Base-by-base conservation (phyloP, 2,113 vertebrate genomes). In the Picathartes gymnocephalus region DNA sequence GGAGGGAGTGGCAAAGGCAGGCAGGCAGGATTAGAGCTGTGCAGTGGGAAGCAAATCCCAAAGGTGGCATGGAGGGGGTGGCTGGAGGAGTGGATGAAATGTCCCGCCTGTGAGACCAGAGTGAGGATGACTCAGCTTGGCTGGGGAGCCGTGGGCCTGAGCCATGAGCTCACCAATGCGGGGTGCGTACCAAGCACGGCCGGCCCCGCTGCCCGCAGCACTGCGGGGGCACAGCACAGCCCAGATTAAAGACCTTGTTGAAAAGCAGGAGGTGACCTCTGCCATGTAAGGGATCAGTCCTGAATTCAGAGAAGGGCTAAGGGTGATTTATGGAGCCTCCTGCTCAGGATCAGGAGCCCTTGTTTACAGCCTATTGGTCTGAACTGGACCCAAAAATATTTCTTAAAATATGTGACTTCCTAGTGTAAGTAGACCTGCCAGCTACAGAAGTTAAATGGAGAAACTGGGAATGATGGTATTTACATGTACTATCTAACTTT, bases 121-220 rank as follows among this genome's bases (percentile, higher is more conserved):
- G 72, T 28, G 91, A 93, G 96, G 73, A n/a, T 95, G 86, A 95
- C 79, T 97, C 73, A 79, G 91, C 79, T 89, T 69, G 92, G 88
- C 90, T 50, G 76, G 64, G 76, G 72, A 71, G 80, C 91, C 14
- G 42, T 50, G 3, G 11, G 87, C 70, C 66, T 2, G 30, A 14
- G 40, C 54, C 93, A 56, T 88, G 9, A 94, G 90, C 90, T 93
- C 65, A 28, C 1, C 2, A 18, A n/a, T 2, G 10, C 5, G 5
- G 80, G 23, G 3, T 24, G 51, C 2, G 30, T 69, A 71, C 86
- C 74, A 45, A 90, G 91, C 18, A 73, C 86, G 56, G 94, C 70
- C 51, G 53, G 94, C 87, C 92, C 69, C 69, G 21, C 8, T 47
- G 86, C 79, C 86, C 66, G 12, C 37, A 15, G 79, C 25, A 19